Conservation (phyloP, 2,888 invertebrate species). For the Belgica antarctica region DNA sequence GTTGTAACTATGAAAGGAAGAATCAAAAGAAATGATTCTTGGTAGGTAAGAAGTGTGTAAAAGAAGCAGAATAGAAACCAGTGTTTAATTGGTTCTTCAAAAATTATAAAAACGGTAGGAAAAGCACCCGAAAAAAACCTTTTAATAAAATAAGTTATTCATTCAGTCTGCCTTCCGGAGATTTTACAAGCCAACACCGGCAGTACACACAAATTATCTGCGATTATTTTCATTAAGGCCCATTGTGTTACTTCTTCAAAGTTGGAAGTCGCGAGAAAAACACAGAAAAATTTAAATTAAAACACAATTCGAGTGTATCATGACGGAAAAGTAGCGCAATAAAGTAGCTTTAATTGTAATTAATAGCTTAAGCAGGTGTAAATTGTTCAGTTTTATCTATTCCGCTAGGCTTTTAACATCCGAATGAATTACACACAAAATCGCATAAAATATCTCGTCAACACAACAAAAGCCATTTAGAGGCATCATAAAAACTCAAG, state of each 20-base stretch:
- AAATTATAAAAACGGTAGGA: conserved; percentile 17
- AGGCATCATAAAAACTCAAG: conserved; percentile 16
- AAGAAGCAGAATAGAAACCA: conserved; percentile 12
- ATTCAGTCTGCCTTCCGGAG: conserved; percentile 17
- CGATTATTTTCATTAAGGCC: neutral
- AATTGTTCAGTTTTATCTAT: conserved; percentile 36
- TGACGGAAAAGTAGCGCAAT: conserved; percentile 4
- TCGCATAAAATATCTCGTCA: conserved; percentile 5
- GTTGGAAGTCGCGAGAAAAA: neutral
- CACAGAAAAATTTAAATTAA: conserved; percentile 1
- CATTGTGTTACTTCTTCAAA: conserved; percentile 20
- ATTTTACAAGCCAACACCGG: neutral
- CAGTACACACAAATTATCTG: conserved; percentile 9
- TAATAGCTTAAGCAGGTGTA: conserved; percentile 42
- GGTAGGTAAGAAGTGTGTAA: conserved; percentile 6
- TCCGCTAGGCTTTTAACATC: conserved; percentile 4
- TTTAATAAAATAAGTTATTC: conserved; percentile 35
- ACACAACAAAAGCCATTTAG: conserved; percentile 4
- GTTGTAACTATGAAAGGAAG: conserved; percentile 15
- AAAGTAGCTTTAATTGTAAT: conserved; percentile 43
- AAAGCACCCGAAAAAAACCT: conserved; percentile 12
- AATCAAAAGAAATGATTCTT: conserved; percentile 4
- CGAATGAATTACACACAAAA: neutral
- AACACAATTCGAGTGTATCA: conserved; percentile 4
- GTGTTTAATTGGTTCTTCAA: conserved; percentile 28